Base-by-base conservation (phyloP, 2,888 invertebrate genomes). In the Caenorhabditis sp. region DNA sequence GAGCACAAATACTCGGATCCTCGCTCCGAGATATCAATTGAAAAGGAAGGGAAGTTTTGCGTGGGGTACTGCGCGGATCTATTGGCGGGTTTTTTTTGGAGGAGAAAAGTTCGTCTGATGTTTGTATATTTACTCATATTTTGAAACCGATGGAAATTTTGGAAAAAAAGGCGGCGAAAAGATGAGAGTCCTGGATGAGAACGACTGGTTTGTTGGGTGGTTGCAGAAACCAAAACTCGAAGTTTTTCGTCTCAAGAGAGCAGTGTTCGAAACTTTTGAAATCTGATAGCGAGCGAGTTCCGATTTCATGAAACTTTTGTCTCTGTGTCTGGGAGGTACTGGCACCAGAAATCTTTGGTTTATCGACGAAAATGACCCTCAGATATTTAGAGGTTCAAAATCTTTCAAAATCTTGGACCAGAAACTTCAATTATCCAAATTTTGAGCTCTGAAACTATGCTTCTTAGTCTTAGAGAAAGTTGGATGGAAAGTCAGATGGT, bases 51-150 rank as follows among this genome's bases (percentile, higher is more conserved):
- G n/a, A 28, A 19, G 38, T 64, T 19, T 19, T 49, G 47, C 19
- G 47, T 28, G 28, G 61, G 28, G 38, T 61, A 19, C 47, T 47
- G 54, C 54, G 54, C 54, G 54, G 54, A 54, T 54, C 24, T 54
- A 8, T 24, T 26, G 5, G n/a, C n/a, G n/a, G 26, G 26, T 19
- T 24, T 26, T 26, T 3, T 56, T 26, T 24, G n/a, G 16, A 4
- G 54, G 26, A 54, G 54, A 26, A 54, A 14, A 54, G 54, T 54
- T 54, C 54, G 54, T 56, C 24, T 69, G n/a, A n/a, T n/a, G 41
- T 69, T 76, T 76, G 51, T 64, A 44, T 79, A 58, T 79, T 79
- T 63, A 79, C 79, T 70, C 70, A 59, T 77, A n/a, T 77, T 79
- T 79, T 70, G 63, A 70, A 79, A 79, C 79, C 64, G 35, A 56